These are phyloP conservation scores for Intellagama lesueurii DNA, from an alignment of 2,797 vertebrate species.

Conservation along the genomic window DNA sequence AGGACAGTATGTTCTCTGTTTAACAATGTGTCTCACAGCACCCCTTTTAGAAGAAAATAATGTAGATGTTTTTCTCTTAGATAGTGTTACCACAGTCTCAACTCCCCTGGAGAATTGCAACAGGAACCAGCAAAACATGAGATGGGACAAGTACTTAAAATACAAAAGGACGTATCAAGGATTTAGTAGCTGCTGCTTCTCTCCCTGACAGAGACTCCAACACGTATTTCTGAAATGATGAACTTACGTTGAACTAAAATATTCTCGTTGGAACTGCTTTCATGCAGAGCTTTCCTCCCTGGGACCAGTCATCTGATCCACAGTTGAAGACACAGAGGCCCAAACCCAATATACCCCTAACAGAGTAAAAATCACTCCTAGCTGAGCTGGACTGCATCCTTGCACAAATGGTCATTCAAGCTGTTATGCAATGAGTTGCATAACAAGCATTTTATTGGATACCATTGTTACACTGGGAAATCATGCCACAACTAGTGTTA, in stretches of 20 bases:
- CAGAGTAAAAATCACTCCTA: no score
- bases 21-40: slow-evolving; percentile 8
- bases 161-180: not conserved
- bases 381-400: no score
- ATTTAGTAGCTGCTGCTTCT: not conserved
- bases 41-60: slow-evolving; percentile 20
- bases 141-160: not conserved
- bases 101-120: not conserved
- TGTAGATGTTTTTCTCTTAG: slow-evolving; percentile 20
- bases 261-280: not conserved
- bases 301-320: not conserved
- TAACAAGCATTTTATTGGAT: no score
- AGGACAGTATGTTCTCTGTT: not conserved
- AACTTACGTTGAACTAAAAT: not conserved
- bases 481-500: no score
- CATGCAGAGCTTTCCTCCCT: not conserved
- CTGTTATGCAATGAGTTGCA: no score
- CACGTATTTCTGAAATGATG: not conserved
- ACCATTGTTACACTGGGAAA: no score
- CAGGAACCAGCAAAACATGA: not conserved
- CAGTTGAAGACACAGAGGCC: no score
- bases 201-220: not conserved
- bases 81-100: not conserved
- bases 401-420: no score
- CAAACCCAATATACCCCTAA: no score